Percentiles rank a stretch among this genome's conserved stretches.
These are phyloP conservation scores for Oreochromis spilurus DNA, from an alignment of 2,113 vertebrate genomes.

Conservation along the genomic window DNA sequence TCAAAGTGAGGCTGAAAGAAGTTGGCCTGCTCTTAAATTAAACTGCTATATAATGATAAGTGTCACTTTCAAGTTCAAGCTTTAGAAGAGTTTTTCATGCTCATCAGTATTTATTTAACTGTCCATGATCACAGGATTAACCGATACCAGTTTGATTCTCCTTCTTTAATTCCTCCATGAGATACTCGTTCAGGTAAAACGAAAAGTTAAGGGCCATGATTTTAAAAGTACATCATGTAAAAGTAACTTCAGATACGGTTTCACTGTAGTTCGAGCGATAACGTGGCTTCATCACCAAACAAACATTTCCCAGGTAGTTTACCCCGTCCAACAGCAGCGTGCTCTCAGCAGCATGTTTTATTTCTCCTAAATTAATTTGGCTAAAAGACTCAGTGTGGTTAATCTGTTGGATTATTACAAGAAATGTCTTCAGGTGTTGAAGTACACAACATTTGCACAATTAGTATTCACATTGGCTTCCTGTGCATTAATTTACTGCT, in stretches of 20 bases:
- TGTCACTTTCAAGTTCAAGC: not conserved
- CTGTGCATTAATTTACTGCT: not conserved
- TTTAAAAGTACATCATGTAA: not conserved
- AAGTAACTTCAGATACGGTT: not conserved
- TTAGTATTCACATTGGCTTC: not conserved
- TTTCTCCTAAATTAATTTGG: not conserved
- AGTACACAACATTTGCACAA: not conserved
- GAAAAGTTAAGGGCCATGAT: not conserved
- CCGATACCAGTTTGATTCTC: not conserved
- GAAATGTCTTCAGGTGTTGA: not conserved
- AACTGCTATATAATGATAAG: not conserved
- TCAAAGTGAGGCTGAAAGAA: not conserved
- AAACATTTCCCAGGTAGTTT: not conserved
- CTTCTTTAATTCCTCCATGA: not conserved
- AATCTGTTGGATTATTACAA: not conserved
- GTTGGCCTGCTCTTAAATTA: not conserved
- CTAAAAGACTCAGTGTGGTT: not conserved
- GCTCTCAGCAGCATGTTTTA: not conserved
- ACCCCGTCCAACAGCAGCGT: not conserved
- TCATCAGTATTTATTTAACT: not conserved
- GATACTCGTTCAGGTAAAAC: not conserved
- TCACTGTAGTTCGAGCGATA: not conserved
- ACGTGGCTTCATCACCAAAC: not conserved
- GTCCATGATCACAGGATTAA: conserved; percentile 1
- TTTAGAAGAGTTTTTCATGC: not conserved